Evolutionary conservation across 2,113 vertebrate species (phyloP).

Genomic region (Gadus macrocephalus): DNA sequence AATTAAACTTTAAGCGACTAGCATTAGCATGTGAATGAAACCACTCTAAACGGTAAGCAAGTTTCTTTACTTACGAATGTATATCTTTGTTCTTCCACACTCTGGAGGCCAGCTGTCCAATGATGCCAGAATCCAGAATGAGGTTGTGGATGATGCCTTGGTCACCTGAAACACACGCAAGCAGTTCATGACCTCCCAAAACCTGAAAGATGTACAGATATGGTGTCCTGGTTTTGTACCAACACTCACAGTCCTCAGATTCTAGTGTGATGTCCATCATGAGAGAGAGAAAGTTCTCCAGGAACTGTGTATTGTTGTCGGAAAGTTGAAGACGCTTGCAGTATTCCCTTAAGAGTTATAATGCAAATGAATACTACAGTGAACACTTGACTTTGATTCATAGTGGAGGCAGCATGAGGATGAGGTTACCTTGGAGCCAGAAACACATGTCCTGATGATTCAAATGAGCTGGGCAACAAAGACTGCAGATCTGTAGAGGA

Average conservation of each 20-base stretch:
- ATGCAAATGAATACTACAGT: slow-evolving; percentile 7
- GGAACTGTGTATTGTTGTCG: slow-evolving; percentile 97
- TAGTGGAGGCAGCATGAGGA: not conserved
- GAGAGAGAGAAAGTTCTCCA: slow-evolving; percentile 95
- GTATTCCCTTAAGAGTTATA: slow-evolving; percentile 82
- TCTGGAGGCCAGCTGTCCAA: slow-evolving; percentile 86
- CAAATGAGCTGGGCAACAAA: slow-evolving; percentile 93
- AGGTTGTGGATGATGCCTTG: slow-evolving; percentile 94
- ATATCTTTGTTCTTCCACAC: slow-evolving; percentile 95
- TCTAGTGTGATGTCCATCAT: slow-evolving; percentile 97
- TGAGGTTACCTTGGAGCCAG: slow-evolving; percentile 87
- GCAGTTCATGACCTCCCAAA: not conserved
- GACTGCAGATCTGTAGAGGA: slow-evolving; percentile 95
- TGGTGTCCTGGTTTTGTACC: not conserved
- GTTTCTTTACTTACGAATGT: slow-evolving; percentile 77
- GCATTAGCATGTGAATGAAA: too few relatives aligned
- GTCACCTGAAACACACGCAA: slow-evolving; percentile 73
- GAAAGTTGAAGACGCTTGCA: slow-evolving; percentile 93
- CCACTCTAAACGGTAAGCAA: too few relatives aligned
- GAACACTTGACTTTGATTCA: not conserved
- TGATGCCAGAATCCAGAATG: slow-evolving; percentile 92
- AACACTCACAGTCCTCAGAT: slow-evolving; percentile 91
- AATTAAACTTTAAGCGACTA: too few relatives aligned
- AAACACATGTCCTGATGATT: slow-evolving; percentile 95
- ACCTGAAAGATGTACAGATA: not conserved